Evolutionary conservation across 2,888 invertebrate genomes (phyloP).

Genomic region (Tridacna gigas): DNA sequence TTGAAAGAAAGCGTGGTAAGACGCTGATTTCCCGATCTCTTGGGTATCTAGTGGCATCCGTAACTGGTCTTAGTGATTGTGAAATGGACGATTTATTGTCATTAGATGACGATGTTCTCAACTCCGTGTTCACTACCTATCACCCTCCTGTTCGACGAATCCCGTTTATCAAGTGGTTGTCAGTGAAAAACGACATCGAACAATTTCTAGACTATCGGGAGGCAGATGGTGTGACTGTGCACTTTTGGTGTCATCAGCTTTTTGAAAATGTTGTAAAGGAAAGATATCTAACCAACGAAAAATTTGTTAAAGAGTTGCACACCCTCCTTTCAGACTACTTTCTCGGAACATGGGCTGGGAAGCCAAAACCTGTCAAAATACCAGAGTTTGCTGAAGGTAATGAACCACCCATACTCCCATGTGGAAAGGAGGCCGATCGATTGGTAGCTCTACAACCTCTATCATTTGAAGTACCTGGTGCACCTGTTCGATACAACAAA

Average conservation of each 20-base stretch:
- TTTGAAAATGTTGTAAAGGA: slow-evolving; percentile 71
- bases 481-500: slow-evolving; percentile 77
- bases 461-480: slow-evolving; percentile 68
- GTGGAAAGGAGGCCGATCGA: slow-evolving; percentile 69
- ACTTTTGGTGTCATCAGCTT: slow-evolving; percentile 75
- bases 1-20: slow-evolving; percentile 78
- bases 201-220: slow-evolving; percentile 73
- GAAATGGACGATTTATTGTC: slow-evolving; percentile 85
- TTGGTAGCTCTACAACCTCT: slow-evolving; percentile 78
- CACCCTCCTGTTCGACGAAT: slow-evolving; percentile 75
- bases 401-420: slow-evolving; percentile 29
- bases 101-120: slow-evolving; percentile 81
- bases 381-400: slow-evolving; percentile 17
- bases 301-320: slow-evolving; percentile 71
- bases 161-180: slow-evolving; percentile 79
- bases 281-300: slow-evolving; percentile 74
- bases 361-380: slow-evolving; percentile 68
- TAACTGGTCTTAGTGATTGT: slow-evolving; percentile 82
- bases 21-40: slow-evolving; percentile 74
- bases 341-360: slow-evolving; percentile 79
- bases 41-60: slow-evolving; percentile 81
- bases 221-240: slow-evolving; percentile 79
- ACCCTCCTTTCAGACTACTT: slow-evolving; percentile 83
- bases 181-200: slow-evolving; percentile 77
- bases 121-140: slow-evolving; percentile 68